Percentiles rank a stretch among this genome's conserved stretches.
These are phyloP conservation scores for Stenodera caucasica DNA, from an alignment of 2,888 invertebrate genomes.

Conservation along the genomic window DNA sequence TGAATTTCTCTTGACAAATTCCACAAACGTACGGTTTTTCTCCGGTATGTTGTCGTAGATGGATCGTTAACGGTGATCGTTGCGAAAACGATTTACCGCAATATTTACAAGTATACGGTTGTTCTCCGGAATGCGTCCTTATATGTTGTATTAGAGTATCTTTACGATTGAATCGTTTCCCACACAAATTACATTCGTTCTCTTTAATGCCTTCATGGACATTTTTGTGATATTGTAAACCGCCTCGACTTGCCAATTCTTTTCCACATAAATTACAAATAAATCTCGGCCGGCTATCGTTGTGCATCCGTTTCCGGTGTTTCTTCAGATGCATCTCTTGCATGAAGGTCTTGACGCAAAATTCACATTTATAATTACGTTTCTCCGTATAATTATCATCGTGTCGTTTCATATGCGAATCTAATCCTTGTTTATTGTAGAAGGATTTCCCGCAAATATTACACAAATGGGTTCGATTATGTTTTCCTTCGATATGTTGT, in stretches of 20 bases:
- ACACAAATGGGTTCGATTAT: constrained; percentile 38
- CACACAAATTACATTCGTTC: constrained; percentile 13
- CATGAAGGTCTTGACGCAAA: constrained; percentile 42
- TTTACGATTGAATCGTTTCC: constrained; percentile 7
- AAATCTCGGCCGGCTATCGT: constrained; percentile 35
- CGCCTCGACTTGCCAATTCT: constrained; percentile 44
- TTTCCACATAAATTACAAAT: constrained; percentile 54
- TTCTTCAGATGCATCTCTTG: constrained; percentile 39
- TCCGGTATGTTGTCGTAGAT: not conserved
- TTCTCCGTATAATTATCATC: constrained; percentile 31
- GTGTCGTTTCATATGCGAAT: constrained; percentile 40
- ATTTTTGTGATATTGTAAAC: not conserved
- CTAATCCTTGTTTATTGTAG: constrained; percentile 37
- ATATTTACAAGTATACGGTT: not conserved
- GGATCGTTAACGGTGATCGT: not conserved
- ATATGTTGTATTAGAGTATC: constrained; percentile 7
- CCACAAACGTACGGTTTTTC: not conserved
- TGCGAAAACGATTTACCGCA: not conserved
- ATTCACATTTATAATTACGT: constrained; percentile 46
- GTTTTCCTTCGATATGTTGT: constrained; percentile 39
- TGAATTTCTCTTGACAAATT: too few relatives aligned
- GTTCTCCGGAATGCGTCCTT: constrained; percentile 20
- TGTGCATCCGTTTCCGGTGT: constrained; percentile 38
- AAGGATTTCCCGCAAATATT: constrained; percentile 40
- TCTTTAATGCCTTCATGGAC: constrained; percentile 4